These are phyloP conservation scores for Syrista parreyssii DNA, from an alignment of 2,888 invertebrate genomes.

Conservation along the genomic window DNA sequence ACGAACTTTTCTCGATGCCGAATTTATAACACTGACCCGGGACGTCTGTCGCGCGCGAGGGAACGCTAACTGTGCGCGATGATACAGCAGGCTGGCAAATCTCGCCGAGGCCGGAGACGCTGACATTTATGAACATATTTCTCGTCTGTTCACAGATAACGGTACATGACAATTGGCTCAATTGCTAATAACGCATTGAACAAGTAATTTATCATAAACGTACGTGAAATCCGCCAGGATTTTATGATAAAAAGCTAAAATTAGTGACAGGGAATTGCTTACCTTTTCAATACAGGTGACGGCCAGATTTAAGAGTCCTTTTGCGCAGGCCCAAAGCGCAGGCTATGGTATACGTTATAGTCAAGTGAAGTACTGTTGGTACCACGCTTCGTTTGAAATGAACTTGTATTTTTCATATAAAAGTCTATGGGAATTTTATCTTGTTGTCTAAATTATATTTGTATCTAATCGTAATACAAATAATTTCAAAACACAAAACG, in stretches of 20 bases:
- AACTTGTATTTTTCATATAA: neutral
- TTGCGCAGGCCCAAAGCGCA: constrained; percentile 64
- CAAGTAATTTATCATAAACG: constrained; percentile 10
- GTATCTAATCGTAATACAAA: neutral
- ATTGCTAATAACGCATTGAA: constrained; percentile 7
- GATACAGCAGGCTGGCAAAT: constrained; percentile 42
- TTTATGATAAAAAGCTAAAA: constrained; percentile 35
- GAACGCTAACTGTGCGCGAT: constrained; percentile 22
- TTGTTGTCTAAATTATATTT: neutral
- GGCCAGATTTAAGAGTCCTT: constrained; percentile 67
- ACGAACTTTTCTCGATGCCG: neutral
- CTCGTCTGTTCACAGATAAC: constrained; percentile 23
- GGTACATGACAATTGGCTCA: constrained; percentile 44
- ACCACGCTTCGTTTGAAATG: neutral
- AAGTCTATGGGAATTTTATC: neutral
- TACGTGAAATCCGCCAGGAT: constrained; percentile 26
- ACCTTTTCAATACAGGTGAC: constrained; percentile 71
- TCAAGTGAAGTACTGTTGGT: constrained; percentile 32
- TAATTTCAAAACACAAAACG: neutral
- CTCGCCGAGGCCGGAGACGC: constrained; percentile 39
- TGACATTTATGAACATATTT: constrained; percentile 47
- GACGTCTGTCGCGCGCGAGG: constrained; percentile 18
- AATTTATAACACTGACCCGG: neutral
- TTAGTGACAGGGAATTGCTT: constrained; percentile 63
- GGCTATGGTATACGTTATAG: constrained; percentile 32